phyloP scores from a whole-genome alignment of 1,140 invertebrate species.

The Cyphomyrmex costatus region DNA sequence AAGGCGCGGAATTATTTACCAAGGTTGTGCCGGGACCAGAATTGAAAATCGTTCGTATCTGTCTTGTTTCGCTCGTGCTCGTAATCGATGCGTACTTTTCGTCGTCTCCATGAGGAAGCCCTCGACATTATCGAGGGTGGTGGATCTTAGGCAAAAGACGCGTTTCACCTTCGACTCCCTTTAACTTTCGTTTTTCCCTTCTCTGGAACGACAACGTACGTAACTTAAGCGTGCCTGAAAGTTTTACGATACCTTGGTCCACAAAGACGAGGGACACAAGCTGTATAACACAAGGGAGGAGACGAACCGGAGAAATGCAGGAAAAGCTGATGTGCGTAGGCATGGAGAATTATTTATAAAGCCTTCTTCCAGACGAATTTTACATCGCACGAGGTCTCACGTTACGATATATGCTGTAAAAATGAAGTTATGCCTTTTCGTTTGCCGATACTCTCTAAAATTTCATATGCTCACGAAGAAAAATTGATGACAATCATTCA shows the following conservation, averaged over 20 bases:
- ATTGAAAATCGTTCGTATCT: conserved; percentile 49
- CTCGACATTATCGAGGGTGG: conserved; percentile 18
- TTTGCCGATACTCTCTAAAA: conserved; percentile 34
- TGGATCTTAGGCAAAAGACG: conserved; percentile 4
- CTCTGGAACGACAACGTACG: conserved; percentile 46
- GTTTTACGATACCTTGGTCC: conserved; percentile 44
- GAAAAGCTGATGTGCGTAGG: neutral
- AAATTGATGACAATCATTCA: conserved; percentile 30
- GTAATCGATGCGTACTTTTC: conserved; percentile 69
- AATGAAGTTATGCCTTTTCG: conserved; percentile 31
- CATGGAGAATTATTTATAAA: conserved; percentile 66
- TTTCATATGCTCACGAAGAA: conserved; percentile 30
- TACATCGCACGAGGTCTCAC: conserved; percentile 42
- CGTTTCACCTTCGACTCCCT: conserved; percentile 21
- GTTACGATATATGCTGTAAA: conserved; percentile 41
- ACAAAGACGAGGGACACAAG: conserved; percentile 18
- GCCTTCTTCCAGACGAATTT: conserved; percentile 59
- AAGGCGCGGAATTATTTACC: conserved; percentile 68
- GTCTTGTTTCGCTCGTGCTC: conserved; percentile 24
- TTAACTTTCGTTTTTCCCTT: neutral
- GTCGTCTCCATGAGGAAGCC: neutral
- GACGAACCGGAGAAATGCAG: conserved; percentile 10
- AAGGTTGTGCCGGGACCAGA: conserved; percentile 44
- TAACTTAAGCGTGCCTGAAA: conserved; percentile 50
- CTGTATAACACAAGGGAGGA: neutral